Evolutionary conservation across 2,888 invertebrate species (phyloP), one percentile per base, ranked within the genome.

Genomic region (Synanthedon vespiformis): DNA sequence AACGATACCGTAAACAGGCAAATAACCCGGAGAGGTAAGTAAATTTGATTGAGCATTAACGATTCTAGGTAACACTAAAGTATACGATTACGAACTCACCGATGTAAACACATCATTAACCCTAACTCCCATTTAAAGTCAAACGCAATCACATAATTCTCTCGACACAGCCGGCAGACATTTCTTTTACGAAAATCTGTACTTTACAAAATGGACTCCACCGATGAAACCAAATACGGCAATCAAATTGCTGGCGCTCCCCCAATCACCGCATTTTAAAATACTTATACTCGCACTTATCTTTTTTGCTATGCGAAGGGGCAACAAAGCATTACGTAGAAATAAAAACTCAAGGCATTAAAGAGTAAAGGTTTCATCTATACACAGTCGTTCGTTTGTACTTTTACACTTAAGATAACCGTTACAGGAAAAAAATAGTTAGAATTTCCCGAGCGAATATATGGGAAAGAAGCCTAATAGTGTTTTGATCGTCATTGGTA

Each of bases 41-140:
- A 70, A 70, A 72, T 77, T 80, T 80, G 76, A 82, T 80, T 78
- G 75, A 62, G 65, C 71, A 67, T 75, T 74, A 75, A 75, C 67
- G 65, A 63, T 77, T 75, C 74, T 76, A 71, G 71, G 73, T 74
- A 75, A 69, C 68, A 64, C 62, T 70, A 59, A 68, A 72, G 61
- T 62, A 60, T 58, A 59, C 67, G 64, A 68, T 64, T 62, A 58
- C 55, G 55, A 54, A 61, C 56, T 60, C 58, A 57, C 57, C 56
- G 67, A 63, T 66, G 65, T 72, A 65, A 75, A 74, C 70, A 71
- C 62, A 58, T 67, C 58, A 69, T 71, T 67, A 69, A 63, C 57
- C 55, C 49, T 49, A 51, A 53, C 53, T 52, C 40, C 52, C 55
- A 52, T 63, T 64, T 59, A 55, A 57, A 61, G 53, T 54, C 55